Conservation (phyloP, 2,113 vertebrate species). For the Catharus minimus region DNA sequence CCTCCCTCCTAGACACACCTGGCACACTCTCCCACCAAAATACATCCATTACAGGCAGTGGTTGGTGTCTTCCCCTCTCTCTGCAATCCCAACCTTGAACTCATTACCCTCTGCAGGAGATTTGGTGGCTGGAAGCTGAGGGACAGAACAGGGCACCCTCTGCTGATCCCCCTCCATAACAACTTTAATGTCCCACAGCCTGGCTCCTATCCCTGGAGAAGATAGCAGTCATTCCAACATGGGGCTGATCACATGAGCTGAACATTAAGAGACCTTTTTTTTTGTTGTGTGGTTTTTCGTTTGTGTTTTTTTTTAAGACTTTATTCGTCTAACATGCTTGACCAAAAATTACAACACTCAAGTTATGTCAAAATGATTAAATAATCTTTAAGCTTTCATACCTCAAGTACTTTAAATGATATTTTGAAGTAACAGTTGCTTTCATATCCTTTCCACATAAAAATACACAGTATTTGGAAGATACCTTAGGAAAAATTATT, state of each 20-base stretch:
- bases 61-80: neutral
- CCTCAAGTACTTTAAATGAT: constrained; percentile 61
- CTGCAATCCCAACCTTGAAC: neutral
- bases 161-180: neutral
- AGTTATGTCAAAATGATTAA: constrained; percentile 73
- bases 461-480: constrained; percentile 79
- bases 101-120: accelerated
- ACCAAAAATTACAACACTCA: constrained; percentile 77
- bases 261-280: neutral
- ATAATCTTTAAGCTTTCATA: constrained; percentile 57
- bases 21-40: neutral
- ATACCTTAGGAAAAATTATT: constrained; percentile 68
- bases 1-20: too few species aligned
- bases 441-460: constrained; percentile 71
- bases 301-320: constrained; percentile 56
- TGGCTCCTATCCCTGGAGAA: neutral
- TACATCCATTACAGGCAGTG: accelerated
- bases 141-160: neutral
- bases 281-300: neutral
- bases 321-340: constrained; percentile 82
- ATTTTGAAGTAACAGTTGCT: constrained; percentile 72
- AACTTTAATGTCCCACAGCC: neutral
- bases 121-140: neutral
- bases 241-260: neutral
- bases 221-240: neutral